A percentile compares a stretch with the other conserved stretches of the same genome.
Evolutionary conservation across 2,113 vertebrate genomes (phyloP).

Genomic region (Rhinolophus ferrumequinum): DNA sequence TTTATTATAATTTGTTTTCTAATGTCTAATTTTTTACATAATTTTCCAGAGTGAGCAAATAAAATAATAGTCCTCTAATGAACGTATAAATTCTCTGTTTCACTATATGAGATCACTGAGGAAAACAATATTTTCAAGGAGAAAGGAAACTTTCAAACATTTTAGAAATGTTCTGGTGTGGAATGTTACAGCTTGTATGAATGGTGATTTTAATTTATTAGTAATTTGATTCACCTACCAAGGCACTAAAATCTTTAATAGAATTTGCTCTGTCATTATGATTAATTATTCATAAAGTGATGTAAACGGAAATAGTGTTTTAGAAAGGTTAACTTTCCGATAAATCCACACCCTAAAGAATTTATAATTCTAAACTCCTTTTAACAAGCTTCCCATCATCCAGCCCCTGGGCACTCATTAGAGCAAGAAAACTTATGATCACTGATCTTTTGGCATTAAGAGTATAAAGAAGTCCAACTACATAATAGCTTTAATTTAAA

Average conservation of each 20-base stretch:
- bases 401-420: background rate
- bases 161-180: background rate
- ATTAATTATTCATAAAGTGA: constrained; percentile 72
- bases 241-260: constrained; percentile 72
- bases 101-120: background rate
- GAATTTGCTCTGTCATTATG: constrained; percentile 68
- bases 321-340: constrained; percentile 73
- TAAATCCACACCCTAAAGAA: constrained; percentile 67
- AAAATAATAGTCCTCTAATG: background rate
- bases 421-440: constrained; percentile 22
- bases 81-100: background rate
- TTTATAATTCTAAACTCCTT: constrained; percentile 49
- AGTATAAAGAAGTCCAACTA: background rate
- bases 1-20: background rate
- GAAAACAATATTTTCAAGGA: background rate
- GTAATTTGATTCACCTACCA: constrained; percentile 61
- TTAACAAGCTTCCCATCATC: background rate
- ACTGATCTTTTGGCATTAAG: background rate
- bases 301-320: constrained; percentile 64
- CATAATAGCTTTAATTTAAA: constrained; percentile 26
- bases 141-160: constrained; percentile 1
- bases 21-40: background rate
- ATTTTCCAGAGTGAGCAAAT: background rate
- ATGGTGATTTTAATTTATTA: constrained; percentile 59
- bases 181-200: constrained; percentile 25